phyloP scores from a whole-genome alignment of 2,113 vertebrate species.

The Erinaceus europaeus region DNA sequence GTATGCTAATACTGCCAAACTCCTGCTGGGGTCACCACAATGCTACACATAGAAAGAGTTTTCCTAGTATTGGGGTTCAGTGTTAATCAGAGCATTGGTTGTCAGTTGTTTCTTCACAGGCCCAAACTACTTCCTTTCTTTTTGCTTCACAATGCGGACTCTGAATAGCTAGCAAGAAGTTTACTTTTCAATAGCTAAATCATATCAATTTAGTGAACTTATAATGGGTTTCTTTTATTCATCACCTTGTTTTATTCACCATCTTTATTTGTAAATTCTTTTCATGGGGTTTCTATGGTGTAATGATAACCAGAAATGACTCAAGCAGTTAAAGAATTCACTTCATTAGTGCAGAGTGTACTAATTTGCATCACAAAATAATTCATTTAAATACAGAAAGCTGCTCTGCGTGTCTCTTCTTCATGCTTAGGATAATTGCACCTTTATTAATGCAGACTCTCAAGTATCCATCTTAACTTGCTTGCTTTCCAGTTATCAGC shows the following conservation, averaged over 20 bases:
- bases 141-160: slow-evolving; percentile 40
- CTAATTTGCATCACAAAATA: slow-evolving; percentile 76
- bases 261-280: slow-evolving; percentile 68
- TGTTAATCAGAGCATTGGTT: background rate
- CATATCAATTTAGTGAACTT: slow-evolving; percentile 57
- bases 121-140: slow-evolving; percentile 28
- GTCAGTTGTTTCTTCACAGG: background rate
- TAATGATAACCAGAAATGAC: slow-evolving; percentile 76
- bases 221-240: slow-evolving; percentile 71
- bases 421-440: slow-evolving; percentile 61
- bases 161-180: slow-evolving; percentile 51
- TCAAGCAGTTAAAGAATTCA: slow-evolving; percentile 74
- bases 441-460: slow-evolving; percentile 70
- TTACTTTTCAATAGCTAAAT: slow-evolving; percentile 58
- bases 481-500: slow-evolving; percentile 52
- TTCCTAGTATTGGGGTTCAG: background rate
- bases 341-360: slow-evolving; percentile 68
- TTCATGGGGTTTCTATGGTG: slow-evolving; percentile 69
- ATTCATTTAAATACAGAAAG: slow-evolving; percentile 76
- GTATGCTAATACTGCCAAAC: no score
- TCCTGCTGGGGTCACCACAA: no score
- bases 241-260: slow-evolving; percentile 67
- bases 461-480: slow-evolving; percentile 63
- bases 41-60: background rate
- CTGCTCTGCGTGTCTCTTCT: slow-evolving; percentile 57